A percentile compares a stretch with the other conserved stretches of the same genome.
These are phyloP conservation scores for Calliphora vicina DNA, from an alignment of 1,140 invertebrate species.

Conservation along the genomic window DNA sequence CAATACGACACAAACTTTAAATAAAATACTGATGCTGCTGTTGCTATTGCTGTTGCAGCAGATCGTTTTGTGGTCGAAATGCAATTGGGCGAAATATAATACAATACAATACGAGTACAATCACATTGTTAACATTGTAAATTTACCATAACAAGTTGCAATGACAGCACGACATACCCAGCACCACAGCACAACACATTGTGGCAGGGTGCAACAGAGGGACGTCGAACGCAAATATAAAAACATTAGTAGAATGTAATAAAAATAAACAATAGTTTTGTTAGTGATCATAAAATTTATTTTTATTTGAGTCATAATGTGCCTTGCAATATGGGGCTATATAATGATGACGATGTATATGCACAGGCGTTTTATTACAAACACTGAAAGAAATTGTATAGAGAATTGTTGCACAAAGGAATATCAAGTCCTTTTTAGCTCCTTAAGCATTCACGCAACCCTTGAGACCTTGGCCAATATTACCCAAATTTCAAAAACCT, in stretches of 20 bases:
- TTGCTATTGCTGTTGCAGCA: not conserved
- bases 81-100: not conserved
- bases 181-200: not conserved
- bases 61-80: not conserved
- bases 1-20: not conserved
- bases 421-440: too few species aligned
- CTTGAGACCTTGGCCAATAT: too few species aligned
- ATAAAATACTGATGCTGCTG: not conserved
- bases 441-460: too few species aligned
- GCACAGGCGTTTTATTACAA: too few species aligned
- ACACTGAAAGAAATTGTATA: too few species aligned
- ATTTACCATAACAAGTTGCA: not conserved
- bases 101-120: not conserved
- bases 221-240: not conserved
- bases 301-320: not conserved
- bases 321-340: not conserved
- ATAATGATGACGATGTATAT: not conserved
- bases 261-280: not conserved
- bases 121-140: conserved; percentile 10
- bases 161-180: not conserved
- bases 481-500: too few species aligned
- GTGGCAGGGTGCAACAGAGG: too few species aligned
- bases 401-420: too few species aligned
- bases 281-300: not conserved
- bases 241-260: not conserved